These are phyloP conservation scores for Coptodon rendalli DNA, from an alignment of 2,113 vertebrate genomes.

Conservation along the genomic window DNA sequence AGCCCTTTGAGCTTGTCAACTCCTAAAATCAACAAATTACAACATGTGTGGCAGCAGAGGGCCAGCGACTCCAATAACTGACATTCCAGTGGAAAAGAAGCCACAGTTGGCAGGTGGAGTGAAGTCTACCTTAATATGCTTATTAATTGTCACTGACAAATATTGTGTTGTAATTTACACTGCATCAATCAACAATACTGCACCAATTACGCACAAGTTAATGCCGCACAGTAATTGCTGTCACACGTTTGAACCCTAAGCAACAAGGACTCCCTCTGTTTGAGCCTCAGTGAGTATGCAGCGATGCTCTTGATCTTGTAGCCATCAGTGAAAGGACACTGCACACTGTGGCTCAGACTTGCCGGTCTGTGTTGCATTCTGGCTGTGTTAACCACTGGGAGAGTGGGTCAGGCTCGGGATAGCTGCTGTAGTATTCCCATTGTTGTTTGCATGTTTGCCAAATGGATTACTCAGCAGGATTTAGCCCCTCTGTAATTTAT, in stretches of 20 bases:
- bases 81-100: conserved; percentile 32
- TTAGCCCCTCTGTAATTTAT: conserved; percentile 67
- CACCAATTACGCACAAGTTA: not conserved
- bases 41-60: conserved; percentile 30
- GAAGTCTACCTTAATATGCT: not conserved
- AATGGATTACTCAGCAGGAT: conserved; percentile 70
- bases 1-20: conserved; percentile 60
- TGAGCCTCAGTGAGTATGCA: not conserved
- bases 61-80: conserved; percentile 13
- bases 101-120: conserved; percentile 24
- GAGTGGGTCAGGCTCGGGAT: conserved; percentile 5
- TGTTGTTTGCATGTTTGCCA: conserved; percentile 66
- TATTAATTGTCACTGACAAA: not conserved
- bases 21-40: conserved; percentile 68
- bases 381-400: not conserved
- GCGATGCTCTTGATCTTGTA: not conserved
- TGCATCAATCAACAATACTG: not conserved
- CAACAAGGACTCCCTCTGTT: conserved; percentile 6
- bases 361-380: not conserved
- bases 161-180: not conserved
- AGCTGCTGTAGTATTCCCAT: conserved; percentile 39
- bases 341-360: not conserved
- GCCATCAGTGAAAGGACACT: not conserved
- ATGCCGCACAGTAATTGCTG: not conserved
- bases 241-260: not conserved